Evolutionary conservation across 2,797 vertebrate genomes (phyloP).

Genomic region (Varecia variegata): DNA sequence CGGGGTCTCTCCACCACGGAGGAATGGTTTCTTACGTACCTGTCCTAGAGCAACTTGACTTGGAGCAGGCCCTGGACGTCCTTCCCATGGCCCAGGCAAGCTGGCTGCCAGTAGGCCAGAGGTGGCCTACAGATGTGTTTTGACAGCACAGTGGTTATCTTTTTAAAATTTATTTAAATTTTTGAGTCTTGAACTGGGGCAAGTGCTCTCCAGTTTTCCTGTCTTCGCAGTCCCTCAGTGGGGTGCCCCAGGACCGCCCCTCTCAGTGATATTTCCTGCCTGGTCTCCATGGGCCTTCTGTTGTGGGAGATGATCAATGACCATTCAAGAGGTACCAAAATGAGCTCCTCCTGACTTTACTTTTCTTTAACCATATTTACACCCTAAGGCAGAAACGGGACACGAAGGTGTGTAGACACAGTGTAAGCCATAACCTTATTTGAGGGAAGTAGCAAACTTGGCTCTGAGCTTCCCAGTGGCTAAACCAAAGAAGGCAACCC

Average conservation of each 20-base stretch:
- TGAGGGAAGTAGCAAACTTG: neutral
- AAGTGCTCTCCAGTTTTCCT: neutral
- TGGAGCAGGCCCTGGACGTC: neutral
- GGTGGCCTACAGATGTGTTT: neutral
- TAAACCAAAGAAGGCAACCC: neutral
- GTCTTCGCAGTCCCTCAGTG: neutral
- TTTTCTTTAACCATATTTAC: neutral
- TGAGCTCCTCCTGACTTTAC: neutral
- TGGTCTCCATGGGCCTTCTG: neutral
- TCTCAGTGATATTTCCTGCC: too few species aligned
- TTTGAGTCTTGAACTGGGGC: neutral
- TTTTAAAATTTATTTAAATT: neutral
- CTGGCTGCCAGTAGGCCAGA: neutral
- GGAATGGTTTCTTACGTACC: neutral
- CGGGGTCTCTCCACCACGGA: rapidly evolving
- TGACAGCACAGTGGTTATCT: neutral
- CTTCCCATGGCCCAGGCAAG: neutral
- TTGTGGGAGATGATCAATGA: neutral
- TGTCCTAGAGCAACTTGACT: neutral
- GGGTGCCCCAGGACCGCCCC: neutral
- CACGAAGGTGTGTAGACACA: neutral
- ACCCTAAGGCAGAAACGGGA: neutral
- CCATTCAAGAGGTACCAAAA: neutral
- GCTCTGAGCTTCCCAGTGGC: neutral
- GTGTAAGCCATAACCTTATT: neutral